Evolutionary conservation across 1,140 invertebrate species (phyloP), one percentile per base, ranked within the genome.

Genomic region (Papilio aristodemus): DNA sequence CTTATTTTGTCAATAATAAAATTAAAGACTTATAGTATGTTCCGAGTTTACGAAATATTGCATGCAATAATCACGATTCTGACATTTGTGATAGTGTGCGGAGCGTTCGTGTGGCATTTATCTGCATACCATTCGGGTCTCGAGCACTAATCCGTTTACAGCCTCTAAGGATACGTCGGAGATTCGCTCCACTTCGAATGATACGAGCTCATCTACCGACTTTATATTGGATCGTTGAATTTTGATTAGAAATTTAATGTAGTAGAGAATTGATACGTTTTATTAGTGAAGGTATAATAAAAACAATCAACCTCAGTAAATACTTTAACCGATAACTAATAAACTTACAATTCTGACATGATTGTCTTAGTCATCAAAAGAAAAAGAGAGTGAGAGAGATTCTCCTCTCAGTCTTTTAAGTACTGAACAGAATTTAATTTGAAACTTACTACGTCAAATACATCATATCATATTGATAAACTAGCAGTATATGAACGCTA

Each of bases 41-140:
- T 11, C 10, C 9, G 5, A 54, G 67, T 71, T 90, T 90, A 77
- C 81, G 84, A 86, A 89, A 90, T 69, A 73, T 84, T 84, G 84
- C 83, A 80, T 71, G 76, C 83, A 90, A 88, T 89, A 88, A 89
- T 88, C 86, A 90, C 88, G 88, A 88, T 82, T 82, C 81, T 85
- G 86, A 90, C 88, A 90, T 90, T 90, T 90, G 75, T 70, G 80
- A 87, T 83, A 89, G 73, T 74, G 81, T 80, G 77, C 75, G 78
- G 80, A 83, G 84, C 76, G 81, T 81, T 83, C 84, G 78, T 79
- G 73, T 85, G 87, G 79, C 87, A 90, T 88, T 90, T 87, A 80
- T 81, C 79, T 79, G 79, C 84, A 87, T 89, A 79, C 84, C 82
- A 71, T 58, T 67, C 68, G 71, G 60, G 68, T 69, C 71, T 70